phyloP scores from a whole-genome alignment of 2,888 invertebrate genomes.

The Cylloceria caligata region DNA sequence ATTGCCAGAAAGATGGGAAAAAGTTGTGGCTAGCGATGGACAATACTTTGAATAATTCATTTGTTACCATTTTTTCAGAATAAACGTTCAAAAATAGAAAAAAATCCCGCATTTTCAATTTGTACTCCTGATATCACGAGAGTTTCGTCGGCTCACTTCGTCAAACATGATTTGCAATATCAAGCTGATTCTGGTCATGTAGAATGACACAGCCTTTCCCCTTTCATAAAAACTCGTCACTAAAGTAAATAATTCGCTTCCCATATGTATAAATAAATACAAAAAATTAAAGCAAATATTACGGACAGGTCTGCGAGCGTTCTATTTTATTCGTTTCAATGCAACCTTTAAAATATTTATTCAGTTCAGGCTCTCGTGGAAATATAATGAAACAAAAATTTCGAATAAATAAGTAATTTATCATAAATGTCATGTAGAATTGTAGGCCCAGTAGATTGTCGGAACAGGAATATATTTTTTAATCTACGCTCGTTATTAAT shows the following conservation, averaged over 20 bases:
- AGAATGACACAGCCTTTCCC: neutral
- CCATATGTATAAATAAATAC: neutral
- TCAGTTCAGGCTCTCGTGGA: neutral
- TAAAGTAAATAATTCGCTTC: neutral
- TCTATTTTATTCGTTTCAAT: no score
- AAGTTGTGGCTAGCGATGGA: no score
- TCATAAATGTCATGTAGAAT: neutral
- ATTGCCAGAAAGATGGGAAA: no score
- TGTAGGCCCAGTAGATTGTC: neutral
- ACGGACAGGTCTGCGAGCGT: neutral
- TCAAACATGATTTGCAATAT: conserved; percentile 46
- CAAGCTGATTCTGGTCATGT: neutral
- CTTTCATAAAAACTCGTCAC: neutral
- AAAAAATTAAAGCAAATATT: neutral
- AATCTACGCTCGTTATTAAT: neutral
- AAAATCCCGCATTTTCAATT: no score
- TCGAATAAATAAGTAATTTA: neutral
- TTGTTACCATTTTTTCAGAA: no score
- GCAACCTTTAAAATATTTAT: neutral
- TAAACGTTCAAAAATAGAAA: no score
- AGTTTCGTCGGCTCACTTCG: conserved; percentile 6
- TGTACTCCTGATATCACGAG: no score
- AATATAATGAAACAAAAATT: neutral
- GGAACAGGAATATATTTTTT: neutral
- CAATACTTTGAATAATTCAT: no score